Conservation (phyloP, 1,140 invertebrate species). For the Euschistus heros region DNA sequence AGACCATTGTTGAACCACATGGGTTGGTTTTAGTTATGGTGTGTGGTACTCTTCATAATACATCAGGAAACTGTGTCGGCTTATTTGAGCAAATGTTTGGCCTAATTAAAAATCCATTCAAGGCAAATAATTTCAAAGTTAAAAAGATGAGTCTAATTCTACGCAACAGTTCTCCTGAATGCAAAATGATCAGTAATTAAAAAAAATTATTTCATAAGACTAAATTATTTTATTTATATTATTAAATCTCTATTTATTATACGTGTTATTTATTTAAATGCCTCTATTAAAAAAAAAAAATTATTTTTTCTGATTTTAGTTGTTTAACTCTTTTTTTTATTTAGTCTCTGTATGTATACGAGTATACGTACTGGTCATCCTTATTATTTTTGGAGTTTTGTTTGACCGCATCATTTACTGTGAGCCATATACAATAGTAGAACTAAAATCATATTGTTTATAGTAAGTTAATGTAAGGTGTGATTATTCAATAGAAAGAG, state of each 20-base stretch:
- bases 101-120: constrained; percentile 44
- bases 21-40: constrained; percentile 47
- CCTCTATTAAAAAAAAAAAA: neutral
- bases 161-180: neutral
- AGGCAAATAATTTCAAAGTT: constrained; percentile 50
- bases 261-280: neutral
- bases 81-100: constrained; percentile 53
- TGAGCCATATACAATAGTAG: too few species aligned
- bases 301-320: too few species aligned
- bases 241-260: neutral
- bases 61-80: constrained; percentile 38
- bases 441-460: too few species aligned
- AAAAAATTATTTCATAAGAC: neutral
- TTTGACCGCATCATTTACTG: too few species aligned
- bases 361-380: too few species aligned
- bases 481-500: too few species aligned
- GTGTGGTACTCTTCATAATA: constrained; percentile 49
- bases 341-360: too few species aligned
- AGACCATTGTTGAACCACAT: constrained; percentile 44
- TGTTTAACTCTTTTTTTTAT: too few species aligned
- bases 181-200: neutral
- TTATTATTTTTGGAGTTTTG: too few species aligned
- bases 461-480: too few species aligned
- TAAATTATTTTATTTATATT: neutral
- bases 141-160: constrained; percentile 34